Conservation (phyloP, 2,888 invertebrate species). For the Eupsilia transversa region DNA sequence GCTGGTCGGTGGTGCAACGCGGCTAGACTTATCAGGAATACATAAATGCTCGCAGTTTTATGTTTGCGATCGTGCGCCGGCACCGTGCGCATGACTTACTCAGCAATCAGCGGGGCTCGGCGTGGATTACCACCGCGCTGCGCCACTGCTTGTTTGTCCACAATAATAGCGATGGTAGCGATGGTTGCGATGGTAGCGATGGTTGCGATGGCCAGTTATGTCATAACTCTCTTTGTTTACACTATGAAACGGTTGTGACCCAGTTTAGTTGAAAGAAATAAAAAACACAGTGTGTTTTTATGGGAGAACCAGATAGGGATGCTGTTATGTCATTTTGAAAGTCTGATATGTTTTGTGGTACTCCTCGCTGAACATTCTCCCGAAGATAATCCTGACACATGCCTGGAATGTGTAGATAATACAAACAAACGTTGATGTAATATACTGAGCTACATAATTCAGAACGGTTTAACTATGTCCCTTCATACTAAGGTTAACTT, state of each 20-base stretch:
- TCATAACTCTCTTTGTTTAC: conserved; percentile 46
- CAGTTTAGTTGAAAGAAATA: conserved; percentile 10
- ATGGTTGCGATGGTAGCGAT: conserved; percentile 56
- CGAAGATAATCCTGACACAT: conserved; percentile 8
- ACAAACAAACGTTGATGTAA: not conserved
- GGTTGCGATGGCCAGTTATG: conserved; percentile 47
- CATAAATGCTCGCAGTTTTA: conserved; percentile 61
- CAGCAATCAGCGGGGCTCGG: conserved; percentile 60
- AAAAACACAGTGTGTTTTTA: conserved; percentile 30
- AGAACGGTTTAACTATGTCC: not conserved
- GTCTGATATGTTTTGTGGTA: not conserved
- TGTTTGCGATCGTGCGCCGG: conserved; percentile 70
- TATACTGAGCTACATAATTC: not conserved
- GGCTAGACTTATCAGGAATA: conserved; percentile 54
- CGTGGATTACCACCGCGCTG: conserved; percentile 64
- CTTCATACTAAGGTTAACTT: conserved; percentile 5
- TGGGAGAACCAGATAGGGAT: conserved; percentile 4
- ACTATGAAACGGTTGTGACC: conserved; percentile 29
- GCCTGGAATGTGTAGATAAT: conserved; percentile 14
- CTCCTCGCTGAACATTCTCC: not conserved
- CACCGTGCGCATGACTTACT: conserved; percentile 68
- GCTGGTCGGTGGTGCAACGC: conserved; percentile 18
- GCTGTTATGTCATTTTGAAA: not conserved
- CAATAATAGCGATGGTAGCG: conserved; percentile 64
- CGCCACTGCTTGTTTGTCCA: conserved; percentile 66